Evolutionary conservation across 2,888 invertebrate genomes (phyloP).

Genomic region (Calameuta pallipes): DNA sequence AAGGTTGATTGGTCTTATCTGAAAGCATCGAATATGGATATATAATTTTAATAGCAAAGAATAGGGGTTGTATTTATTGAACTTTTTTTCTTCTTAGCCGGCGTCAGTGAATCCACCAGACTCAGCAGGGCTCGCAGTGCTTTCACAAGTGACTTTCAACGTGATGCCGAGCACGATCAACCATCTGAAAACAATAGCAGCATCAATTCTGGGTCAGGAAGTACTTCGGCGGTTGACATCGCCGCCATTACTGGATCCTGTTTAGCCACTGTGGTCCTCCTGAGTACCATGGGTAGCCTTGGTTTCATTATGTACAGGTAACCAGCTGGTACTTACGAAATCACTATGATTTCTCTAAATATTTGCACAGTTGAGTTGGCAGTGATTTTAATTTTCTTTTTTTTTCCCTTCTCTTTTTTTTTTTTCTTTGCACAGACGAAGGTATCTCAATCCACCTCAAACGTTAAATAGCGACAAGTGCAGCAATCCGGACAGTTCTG

Average conservation of each 20-base stretch:
- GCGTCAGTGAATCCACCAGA: conserved; percentile 51
- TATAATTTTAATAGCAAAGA: background rate
- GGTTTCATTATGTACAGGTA: conserved; percentile 63
- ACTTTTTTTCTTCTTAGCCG: conserved; percentile 35
- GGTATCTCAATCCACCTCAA: conserved; percentile 85
- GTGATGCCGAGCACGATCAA: conserved; percentile 47
- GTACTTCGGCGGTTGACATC: conserved; percentile 50
- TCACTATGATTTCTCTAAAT: conserved; percentile 3
- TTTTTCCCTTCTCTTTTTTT: background rate
- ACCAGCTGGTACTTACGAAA: conserved; percentile 16
- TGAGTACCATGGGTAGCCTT: conserved; percentile 59
- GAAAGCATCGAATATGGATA: background rate
- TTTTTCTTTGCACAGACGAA: conserved; percentile 75
- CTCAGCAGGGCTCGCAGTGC: conserved; percentile 56
- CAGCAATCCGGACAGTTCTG: conserved; percentile 88
- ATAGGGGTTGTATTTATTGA: too few relatives aligned
- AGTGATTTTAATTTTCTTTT: background rate
- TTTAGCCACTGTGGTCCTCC: conserved; percentile 53
- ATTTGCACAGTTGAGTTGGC: background rate
- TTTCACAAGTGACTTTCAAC: conserved; percentile 52
- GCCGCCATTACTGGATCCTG: conserved; percentile 61
- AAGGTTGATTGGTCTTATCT: conserved; percentile 31
- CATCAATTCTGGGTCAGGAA: conserved; percentile 35
- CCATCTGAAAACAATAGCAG: conserved; percentile 32
- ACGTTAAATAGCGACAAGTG: conserved; percentile 81